A percentile compares a stretch with the other conserved stretches of the same genome.
Conservation (phyloP, 2,888 invertebrate genomes). For the Blomia tropicalis region DNA sequence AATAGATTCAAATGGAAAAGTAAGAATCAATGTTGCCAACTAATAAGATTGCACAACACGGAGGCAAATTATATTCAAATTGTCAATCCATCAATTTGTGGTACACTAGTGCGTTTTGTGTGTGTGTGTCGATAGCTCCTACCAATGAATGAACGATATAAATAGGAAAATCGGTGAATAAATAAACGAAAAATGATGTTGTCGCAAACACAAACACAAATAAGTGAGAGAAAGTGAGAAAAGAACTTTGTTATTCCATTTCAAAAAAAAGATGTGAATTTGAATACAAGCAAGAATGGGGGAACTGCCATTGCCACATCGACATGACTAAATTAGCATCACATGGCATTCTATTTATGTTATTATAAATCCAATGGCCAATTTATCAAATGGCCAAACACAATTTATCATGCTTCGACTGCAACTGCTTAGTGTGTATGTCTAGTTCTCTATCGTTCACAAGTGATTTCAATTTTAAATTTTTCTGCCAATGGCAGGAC, state of each 20-base stretch:
- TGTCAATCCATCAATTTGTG: too few species aligned
- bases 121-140: too few species aligned
- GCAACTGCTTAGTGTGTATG: background rate
- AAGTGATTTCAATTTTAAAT: slow-evolving; percentile 3
- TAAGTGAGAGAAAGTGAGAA: background rate
- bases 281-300: too few species aligned
- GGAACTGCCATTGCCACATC: too few species aligned
- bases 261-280: background rate
- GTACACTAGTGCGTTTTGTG: too few species aligned
- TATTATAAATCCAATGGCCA: background rate
- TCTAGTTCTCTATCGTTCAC: background rate
- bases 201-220: background rate
- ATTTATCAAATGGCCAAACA: background rate
- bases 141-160: too few species aligned
- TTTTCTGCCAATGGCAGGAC: background rate
- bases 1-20: too few species aligned
- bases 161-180: background rate
- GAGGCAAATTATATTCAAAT: too few species aligned
- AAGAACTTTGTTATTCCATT: background rate
- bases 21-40: too few species aligned
- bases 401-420: slow-evolving; percentile 9
- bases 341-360: background rate
- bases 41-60: too few species aligned
- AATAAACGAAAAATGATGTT: background rate
- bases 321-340: background rate